Conservation (phyloP, 2,113 vertebrate species). For the Laticauda laticaudata region DNA sequence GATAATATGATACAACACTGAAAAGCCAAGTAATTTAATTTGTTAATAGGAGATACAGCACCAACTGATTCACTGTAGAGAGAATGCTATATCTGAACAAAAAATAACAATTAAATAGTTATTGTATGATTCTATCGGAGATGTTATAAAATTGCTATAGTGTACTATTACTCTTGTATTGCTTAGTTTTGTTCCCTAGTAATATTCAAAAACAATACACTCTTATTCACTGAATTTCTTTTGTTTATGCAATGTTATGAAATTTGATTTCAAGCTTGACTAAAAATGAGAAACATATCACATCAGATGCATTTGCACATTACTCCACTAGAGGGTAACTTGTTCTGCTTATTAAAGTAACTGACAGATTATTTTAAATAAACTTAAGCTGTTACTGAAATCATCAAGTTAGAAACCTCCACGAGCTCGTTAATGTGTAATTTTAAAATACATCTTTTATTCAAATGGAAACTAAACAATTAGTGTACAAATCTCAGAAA, state of each 20-base stretch:
- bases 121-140: background rate
- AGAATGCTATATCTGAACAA: background rate
- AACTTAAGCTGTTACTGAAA: background rate
- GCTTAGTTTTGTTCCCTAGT: background rate
- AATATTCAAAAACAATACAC: background rate
- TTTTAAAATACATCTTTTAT: background rate
- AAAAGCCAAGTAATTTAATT: background rate
- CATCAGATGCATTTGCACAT: slow-evolving; percentile 6
- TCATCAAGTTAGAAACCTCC: no score
- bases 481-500: background rate
- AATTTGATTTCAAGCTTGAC: background rate
- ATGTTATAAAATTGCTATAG: background rate
- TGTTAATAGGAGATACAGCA: background rate
- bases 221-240: background rate
- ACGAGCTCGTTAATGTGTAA: background rate
- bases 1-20: background rate
- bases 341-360: background rate
- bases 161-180: background rate
- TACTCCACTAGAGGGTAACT: slow-evolving; percentile 17
- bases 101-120: background rate
- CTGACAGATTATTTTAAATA: background rate
- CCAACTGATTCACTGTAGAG: background rate
- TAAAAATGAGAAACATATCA: slow-evolving; percentile 21
- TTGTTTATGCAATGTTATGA: no score
- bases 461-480: background rate